These are phyloP conservation scores for Zingel zingel DNA, from an alignment of 2,113 vertebrate genomes.

Conservation along the genomic window DNA sequence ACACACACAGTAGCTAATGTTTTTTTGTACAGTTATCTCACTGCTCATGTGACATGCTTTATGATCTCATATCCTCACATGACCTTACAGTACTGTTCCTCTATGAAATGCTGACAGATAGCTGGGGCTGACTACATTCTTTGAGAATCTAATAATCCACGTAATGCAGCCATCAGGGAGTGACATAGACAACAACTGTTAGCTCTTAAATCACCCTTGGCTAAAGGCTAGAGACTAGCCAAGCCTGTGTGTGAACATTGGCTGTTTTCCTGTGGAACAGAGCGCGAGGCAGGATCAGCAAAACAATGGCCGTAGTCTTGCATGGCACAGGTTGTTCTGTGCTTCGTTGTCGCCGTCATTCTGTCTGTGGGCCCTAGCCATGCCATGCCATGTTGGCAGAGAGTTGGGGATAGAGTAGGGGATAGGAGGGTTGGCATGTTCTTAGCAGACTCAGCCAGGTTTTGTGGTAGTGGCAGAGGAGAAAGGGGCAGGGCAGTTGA, in stretches of 20 bases:
- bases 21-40: slow-evolving; percentile 34
- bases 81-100: slow-evolving; percentile 41
- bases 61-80: slow-evolving; percentile 50
- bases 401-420: not conserved
- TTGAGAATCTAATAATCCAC: slow-evolving; percentile 50
- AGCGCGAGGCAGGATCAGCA: slow-evolving; percentile 26
- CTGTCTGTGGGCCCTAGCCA: slow-evolving; percentile 45
- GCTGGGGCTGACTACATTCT: slow-evolving; percentile 41
- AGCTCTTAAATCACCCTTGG: slow-evolving; percentile 64
- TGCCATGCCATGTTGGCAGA: slow-evolving; percentile 55
- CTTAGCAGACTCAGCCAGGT: slow-evolving; percentile 35
- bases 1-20: slow-evolving; percentile 44
- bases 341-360: slow-evolving; percentile 48
- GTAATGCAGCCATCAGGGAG: slow-evolving; percentile 60
- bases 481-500: slow-evolving; percentile 32
- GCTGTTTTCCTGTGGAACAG: slow-evolving; percentile 36
- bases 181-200: slow-evolving; percentile 64
- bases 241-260: slow-evolving; percentile 64
- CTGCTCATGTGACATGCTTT: slow-evolving; percentile 26
- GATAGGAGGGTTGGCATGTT: slow-evolving; percentile 44
- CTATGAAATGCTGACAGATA: slow-evolving; percentile 46
- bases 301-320: slow-evolving; percentile 44
- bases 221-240: slow-evolving; percentile 41
- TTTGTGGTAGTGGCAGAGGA: slow-evolving; percentile 47
- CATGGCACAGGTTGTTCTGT: slow-evolving; percentile 63